phyloP scores from a whole-genome alignment of 2,888 invertebrate species.

The Drosophila barbarae region DNA sequence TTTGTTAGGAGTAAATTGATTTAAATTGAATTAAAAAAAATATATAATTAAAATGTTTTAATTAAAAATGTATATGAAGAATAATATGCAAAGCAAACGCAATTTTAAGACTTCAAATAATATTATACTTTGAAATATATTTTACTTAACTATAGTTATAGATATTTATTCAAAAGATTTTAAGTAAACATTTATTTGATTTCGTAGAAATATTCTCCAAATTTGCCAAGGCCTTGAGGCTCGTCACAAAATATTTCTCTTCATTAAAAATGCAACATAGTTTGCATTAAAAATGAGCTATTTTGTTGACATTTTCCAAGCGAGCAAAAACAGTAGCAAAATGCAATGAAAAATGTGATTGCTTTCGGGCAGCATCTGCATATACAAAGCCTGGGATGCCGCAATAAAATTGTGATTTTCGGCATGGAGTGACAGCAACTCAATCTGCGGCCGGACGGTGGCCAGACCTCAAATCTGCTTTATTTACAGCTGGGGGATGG shows the following conservation, averaged over 20 bases:
- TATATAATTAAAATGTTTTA: not conserved
- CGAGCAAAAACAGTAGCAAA: slow-evolving; percentile 20
- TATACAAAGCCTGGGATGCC: not conserved
- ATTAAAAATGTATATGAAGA: not conserved
- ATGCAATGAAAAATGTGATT: slow-evolving; percentile 32
- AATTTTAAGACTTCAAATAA: not conserved
- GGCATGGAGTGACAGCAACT: slow-evolving; percentile 61
- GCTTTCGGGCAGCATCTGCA: not conserved
- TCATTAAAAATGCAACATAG: slow-evolving; percentile 3
- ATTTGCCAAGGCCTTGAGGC: not conserved
- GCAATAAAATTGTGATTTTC: slow-evolving; percentile 39
- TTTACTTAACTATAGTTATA: not conserved
- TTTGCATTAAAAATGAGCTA: slow-evolving; percentile 6
- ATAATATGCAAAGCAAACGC: too few species aligned
- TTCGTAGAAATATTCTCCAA: not conserved
- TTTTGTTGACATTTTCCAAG: slow-evolving; percentile 22
- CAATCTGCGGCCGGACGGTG: slow-evolving; percentile 55
- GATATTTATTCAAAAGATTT: not conserved
- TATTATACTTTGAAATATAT: not conserved
- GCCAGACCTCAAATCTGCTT: slow-evolving; percentile 24
- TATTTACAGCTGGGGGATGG: slow-evolving; percentile 23
- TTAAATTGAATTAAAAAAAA: not conserved
- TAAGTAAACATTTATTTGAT: not conserved
- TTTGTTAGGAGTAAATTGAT: not conserved
- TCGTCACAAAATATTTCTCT: not conserved